Evolutionary conservation across 2,888 invertebrate genomes (phyloP).

Genomic region (Plutella xylostella): DNA sequence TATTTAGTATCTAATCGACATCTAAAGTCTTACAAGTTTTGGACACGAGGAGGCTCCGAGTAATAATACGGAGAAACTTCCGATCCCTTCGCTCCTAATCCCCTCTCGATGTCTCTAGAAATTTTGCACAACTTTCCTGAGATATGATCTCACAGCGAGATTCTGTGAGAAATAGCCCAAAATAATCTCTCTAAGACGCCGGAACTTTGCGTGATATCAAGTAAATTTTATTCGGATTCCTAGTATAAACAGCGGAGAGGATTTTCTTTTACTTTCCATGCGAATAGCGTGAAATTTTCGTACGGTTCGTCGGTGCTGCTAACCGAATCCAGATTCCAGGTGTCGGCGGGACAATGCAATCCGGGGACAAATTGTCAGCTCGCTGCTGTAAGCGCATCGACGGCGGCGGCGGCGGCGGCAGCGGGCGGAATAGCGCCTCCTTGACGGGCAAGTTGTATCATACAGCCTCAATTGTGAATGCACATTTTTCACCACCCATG

Average conservation of each 20-base stretch:
- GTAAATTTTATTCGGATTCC: too few relatives aligned
- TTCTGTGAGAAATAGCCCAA: slow-evolving; percentile 13
- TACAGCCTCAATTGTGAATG: not conserved
- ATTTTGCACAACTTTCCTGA: slow-evolving; percentile 33
- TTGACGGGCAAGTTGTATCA: slow-evolving; percentile 2
- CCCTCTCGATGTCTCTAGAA: slow-evolving; percentile 30
- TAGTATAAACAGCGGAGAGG: too few relatives aligned
- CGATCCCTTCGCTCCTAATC: slow-evolving; percentile 33
- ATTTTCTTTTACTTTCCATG: slow-evolving; percentile 13
- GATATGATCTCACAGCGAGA: slow-evolving; percentile 27
- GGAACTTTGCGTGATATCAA: not conserved
- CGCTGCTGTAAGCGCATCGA: slow-evolving; percentile 14
- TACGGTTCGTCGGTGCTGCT: slow-evolving; percentile 27
- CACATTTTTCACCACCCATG: too few relatives aligned
- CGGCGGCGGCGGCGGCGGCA: not conserved
- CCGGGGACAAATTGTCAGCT: slow-evolving; percentile 49
- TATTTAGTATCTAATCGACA: too few relatives aligned
- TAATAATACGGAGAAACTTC: slow-evolving; percentile 36
- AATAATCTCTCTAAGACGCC: not conserved
- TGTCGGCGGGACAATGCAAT: slow-evolving; percentile 58
- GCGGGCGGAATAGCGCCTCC: not conserved
- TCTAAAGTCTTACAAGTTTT: slow-evolving; percentile 1
- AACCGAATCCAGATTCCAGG: slow-evolving; percentile 59
- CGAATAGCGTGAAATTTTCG: slow-evolving; percentile 31
- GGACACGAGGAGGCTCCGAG: slow-evolving; percentile 23